phyloP scores from a whole-genome alignment of 2,888 invertebrate genomes.

The Limnephilus rhombicus region DNA sequence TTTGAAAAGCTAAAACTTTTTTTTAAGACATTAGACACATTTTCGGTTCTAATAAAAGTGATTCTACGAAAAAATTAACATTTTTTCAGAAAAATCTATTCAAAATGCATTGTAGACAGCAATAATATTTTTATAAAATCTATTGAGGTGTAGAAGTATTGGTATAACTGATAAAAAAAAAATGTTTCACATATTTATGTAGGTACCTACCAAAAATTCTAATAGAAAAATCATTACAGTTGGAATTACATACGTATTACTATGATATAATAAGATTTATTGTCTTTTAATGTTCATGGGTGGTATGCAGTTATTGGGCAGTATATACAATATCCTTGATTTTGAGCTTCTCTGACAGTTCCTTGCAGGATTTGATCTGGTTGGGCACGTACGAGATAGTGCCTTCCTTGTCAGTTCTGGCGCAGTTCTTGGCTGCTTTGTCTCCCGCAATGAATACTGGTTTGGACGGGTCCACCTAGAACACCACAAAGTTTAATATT shows the following conservation, averaged over 20 bases:
- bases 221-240: not conserved
- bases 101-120: too few relatives aligned
- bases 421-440: slow-evolving; percentile 85
- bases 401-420: slow-evolving; percentile 82
- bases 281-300: not conserved
- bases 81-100: too few relatives aligned
- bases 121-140: too few relatives aligned
- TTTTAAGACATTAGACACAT: not conserved
- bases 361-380: slow-evolving; percentile 83
- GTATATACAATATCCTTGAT: slow-evolving; percentile 29
- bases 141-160: too few relatives aligned
- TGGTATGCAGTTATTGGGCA: not conserved
- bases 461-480: slow-evolving; percentile 78
- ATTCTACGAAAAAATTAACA: too few relatives aligned
- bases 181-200: not conserved
- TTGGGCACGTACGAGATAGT: slow-evolving; percentile 88
- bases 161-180: not conserved
- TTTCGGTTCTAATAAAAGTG: not conserved
- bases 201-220: not conserved
- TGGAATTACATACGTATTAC: not conserved
- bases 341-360: slow-evolving; percentile 77
- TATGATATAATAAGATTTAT: not conserved
- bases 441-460: slow-evolving; percentile 92
- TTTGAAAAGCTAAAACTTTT: not conserved
- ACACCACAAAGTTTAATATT: slow-evolving; percentile 47